phyloP scores from a whole-genome alignment of 35 echinoderm and acorn worm species.

The Acanthaster planci region DNA sequence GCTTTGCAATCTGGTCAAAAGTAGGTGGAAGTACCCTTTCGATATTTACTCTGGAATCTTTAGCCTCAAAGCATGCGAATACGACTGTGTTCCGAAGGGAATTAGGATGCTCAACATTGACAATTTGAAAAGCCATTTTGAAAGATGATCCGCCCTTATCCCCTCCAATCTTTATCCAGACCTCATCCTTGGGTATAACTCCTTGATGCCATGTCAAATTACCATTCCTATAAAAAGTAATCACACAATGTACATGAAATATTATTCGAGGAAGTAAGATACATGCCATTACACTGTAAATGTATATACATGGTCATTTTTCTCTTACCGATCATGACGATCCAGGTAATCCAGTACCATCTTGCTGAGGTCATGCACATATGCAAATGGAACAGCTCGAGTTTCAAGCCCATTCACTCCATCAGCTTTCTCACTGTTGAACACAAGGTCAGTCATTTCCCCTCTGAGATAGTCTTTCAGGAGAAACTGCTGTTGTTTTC shows the following conservation, averaged over 20 bases:
- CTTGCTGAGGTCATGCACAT: neutral
- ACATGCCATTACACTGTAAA: too few relatives aligned
- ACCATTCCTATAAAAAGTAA: neutral
- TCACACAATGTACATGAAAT: too few relatives aligned
- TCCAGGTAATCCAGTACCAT: slow-evolving; percentile 5
- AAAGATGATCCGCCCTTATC: slow-evolving; percentile 65
- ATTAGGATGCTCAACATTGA: slow-evolving; percentile 67
- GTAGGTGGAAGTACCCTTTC: neutral
- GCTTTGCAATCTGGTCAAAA: neutral
- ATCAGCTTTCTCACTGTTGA: slow-evolving; percentile 10
- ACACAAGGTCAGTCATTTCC: slow-evolving; percentile 1
- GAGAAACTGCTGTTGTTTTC: neutral
- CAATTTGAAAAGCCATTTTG: slow-evolving; percentile 65
- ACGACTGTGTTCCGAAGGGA: slow-evolving; percentile 56
- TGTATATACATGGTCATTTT: neutral
- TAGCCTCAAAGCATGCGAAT: slow-evolving; percentile 44
- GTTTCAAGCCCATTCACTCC: neutral
- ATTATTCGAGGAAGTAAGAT: too few relatives aligned
- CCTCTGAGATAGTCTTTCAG: neutral
- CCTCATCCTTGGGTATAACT: slow-evolving; percentile 33
- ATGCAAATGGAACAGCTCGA: slow-evolving; percentile 10
- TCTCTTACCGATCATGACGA: neutral
- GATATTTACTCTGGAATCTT: slow-evolving; percentile 22
- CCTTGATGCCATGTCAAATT: slow-evolving; percentile 1
- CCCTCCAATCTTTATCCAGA: slow-evolving; percentile 82